These are phyloP conservation scores for Mythimna loreyi DNA, from an alignment of 2,888 invertebrate species.

Conservation along the genomic window DNA sequence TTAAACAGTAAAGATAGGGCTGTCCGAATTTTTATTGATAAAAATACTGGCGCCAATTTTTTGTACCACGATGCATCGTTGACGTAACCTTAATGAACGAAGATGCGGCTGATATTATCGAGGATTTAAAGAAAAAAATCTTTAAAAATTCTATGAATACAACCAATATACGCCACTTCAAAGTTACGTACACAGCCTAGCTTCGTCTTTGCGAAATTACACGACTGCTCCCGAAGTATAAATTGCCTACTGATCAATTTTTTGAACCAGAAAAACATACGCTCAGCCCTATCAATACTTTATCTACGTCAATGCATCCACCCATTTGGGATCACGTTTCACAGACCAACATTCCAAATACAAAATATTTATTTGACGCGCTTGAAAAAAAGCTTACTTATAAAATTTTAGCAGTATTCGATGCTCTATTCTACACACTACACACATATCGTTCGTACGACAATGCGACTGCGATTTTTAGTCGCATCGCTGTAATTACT, in stretches of 20 bases:
- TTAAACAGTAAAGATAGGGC: no score
- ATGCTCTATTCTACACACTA: slow-evolving; percentile 45
- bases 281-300: background rate
- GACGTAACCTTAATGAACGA: background rate
- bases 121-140: background rate
- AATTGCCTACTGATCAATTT: no score
- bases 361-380: slow-evolving; percentile 37
- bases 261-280: background rate
- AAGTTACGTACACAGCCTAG: background rate
- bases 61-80: background rate
- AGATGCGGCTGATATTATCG: no score
- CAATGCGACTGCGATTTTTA: slow-evolving; percentile 62
- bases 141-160: background rate
- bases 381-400: slow-evolving; percentile 45
- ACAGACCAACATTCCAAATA: slow-evolving; percentile 12
- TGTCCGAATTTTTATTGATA: no score
- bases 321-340: slow-evolving; percentile 3
- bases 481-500: slow-evolving; percentile 72
- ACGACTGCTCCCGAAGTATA: background rate
- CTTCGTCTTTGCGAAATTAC: background rate
- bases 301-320: no score
- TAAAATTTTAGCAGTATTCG: slow-evolving; percentile 47
- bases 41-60: background rate
- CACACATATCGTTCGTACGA: slow-evolving; percentile 54
- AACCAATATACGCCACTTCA: background rate